Evolutionary conservation across 2,113 vertebrate species (phyloP), one percentile per base, ranked within the genome.

Genomic region (Colinus virginianus): DNA sequence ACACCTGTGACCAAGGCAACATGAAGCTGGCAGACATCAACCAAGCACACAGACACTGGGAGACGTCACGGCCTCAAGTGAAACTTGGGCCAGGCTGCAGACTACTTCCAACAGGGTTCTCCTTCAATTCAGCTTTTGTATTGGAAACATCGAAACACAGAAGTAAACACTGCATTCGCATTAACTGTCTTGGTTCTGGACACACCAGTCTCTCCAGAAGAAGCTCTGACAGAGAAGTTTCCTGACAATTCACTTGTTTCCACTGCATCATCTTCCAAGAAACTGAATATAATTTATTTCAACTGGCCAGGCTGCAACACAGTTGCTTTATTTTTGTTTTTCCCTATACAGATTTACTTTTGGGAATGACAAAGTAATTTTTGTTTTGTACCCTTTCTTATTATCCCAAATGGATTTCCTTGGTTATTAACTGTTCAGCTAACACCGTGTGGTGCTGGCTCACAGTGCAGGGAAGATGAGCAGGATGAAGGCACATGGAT

Each of bases 401-500:
- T 53, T 34, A 85, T 56, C n/a, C 32, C 9, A 64, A 46, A 61
- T 13, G 4, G 30, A 84, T 78, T 91, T 91, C 19, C 56, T 80
- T 78, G 25, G 6, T 26, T 63, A 30, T 63, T 69, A 61, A 48
- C 36, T 10, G 53, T 43, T 22, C 42, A 71, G 43, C 4, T 15
- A 81, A 30, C 7, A 28, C 38, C 63, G 34, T 2, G 21, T 56
- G 62, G 66, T 85, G 87, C 79, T 38, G 46, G 77, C 19, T 83
- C 72, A 56, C 1, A 25, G 30, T 28, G 17, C 61, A 80, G 38
- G 77, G 56, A 55, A 76, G 23, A 76, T 64, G 25, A 81, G 32
- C 1, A 1, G 18, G 7, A 4, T 49, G 53, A 32, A 46, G 56
- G 45, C 61, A 67, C 34, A 43, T 0, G 0, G 43, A 46, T 69